phyloP scores from a whole-genome alignment of 1,140 invertebrate species.

The Leptoteleia sp. region DNA sequence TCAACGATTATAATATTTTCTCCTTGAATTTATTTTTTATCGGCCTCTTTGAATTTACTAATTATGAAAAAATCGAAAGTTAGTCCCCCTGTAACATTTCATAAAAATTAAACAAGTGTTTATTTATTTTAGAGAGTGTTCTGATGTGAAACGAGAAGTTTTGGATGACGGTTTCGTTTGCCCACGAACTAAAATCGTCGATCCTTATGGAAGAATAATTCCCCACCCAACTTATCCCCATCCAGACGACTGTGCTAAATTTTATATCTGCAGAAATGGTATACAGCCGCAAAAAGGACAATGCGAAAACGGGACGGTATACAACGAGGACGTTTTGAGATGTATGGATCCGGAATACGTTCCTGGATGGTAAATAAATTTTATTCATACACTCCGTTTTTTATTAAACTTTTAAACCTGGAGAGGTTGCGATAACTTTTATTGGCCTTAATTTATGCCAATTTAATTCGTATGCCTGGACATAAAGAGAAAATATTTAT shows the following conservation, averaged over 20 bases:
- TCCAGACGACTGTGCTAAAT: constrained; percentile 91
- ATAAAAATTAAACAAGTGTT: too few relatives aligned
- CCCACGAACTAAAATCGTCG: constrained; percentile 86
- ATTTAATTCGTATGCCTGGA: too few relatives aligned
- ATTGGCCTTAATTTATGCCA: too few relatives aligned
- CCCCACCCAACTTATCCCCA: constrained; percentile 91
- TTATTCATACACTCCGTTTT: too few relatives aligned
- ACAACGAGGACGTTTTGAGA: constrained; percentile 90
- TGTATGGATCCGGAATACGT: constrained; percentile 91
- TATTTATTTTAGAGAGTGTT: constrained; percentile 81
- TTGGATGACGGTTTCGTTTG: constrained; percentile 90
- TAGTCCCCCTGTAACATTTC: too few relatives aligned
- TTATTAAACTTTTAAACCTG: too few relatives aligned
- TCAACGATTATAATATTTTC: too few relatives aligned
- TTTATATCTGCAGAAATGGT: constrained; percentile 92
- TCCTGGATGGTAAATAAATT: constrained; percentile 81
- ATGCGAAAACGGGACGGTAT: constrained; percentile 88
- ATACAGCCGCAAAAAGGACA: constrained; percentile 88
- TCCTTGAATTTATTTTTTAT: too few relatives aligned
- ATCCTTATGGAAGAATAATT: constrained; percentile 85
- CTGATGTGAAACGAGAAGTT: constrained; percentile 84
- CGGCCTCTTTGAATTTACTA: too few relatives aligned
- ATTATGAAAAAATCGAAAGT: too few relatives aligned
- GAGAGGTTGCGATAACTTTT: too few relatives aligned
- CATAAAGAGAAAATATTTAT: constrained; percentile 6